Evolutionary conservation across 2,797 vertebrate genomes (phyloP).

Genomic region (Acomys russatus): DNA sequence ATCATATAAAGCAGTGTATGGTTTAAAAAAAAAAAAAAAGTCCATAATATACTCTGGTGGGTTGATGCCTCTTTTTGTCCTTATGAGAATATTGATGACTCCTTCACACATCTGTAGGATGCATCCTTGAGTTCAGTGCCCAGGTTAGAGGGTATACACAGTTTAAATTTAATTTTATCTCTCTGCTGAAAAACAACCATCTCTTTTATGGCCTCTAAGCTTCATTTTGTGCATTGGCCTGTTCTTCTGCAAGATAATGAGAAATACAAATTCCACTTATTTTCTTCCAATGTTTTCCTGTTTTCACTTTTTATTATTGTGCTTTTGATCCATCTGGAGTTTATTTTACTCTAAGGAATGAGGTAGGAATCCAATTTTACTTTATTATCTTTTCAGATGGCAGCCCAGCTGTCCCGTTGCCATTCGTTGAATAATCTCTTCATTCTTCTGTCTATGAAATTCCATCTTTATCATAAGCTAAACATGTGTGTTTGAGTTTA

Average conservation of each 20-base stretch:
- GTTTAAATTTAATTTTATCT: neutral
- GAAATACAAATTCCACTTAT: neutral
- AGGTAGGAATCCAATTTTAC: conserved; percentile 33
- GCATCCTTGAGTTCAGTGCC: neutral
- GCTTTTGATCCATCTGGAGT: conserved; percentile 51
- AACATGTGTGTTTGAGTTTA: neutral
- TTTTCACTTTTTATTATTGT: conserved; percentile 50
- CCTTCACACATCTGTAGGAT: neutral
- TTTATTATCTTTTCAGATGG: conserved; percentile 43
- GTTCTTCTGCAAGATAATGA: neutral
- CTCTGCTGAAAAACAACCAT: neutral
- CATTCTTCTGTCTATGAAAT: neutral
- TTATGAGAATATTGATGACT: neutral
- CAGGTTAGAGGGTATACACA: neutral
- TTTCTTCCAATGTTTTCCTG: conserved; percentile 47
- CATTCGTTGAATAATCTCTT: neutral
- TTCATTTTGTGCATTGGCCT: conserved; percentile 16
- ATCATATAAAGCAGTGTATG: neutral
- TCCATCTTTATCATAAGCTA: conserved; percentile 3
- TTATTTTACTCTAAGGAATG: conserved; percentile 44
- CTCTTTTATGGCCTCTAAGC: conserved; percentile 14
- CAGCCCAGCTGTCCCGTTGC: conserved; percentile 19
- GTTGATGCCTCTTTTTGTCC: neutral
- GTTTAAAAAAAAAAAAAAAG: no score
- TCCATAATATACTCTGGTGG: neutral